A percentile compares a stretch with the other conserved stretches of the same genome.
Evolutionary conservation across 2,888 invertebrate species (phyloP).

Genomic region (Elysia crispata): DNA sequence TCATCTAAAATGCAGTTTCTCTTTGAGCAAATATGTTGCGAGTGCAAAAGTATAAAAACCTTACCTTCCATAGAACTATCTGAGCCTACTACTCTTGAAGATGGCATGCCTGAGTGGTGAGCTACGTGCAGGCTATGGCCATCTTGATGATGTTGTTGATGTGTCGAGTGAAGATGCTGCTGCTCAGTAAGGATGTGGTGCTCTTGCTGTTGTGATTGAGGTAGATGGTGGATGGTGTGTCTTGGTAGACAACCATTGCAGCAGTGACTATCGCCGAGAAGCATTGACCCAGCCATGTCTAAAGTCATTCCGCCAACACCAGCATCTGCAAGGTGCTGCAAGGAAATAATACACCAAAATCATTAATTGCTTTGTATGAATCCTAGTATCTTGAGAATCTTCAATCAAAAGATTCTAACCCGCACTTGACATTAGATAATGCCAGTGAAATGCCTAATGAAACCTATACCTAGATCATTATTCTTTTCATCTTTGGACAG

Average conservation of each 20-base stretch:
- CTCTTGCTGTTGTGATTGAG: slow-evolving; percentile 43
- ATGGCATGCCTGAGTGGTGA: slow-evolving; percentile 34
- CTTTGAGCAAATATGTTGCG: no score
- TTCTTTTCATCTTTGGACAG: no score
- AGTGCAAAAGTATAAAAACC: no score
- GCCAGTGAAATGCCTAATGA: no score
- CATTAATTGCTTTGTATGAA: no score
- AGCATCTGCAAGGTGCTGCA: slow-evolving; percentile 40
- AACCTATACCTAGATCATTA: no score
- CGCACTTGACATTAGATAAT: no score
- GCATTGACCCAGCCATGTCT: slow-evolving; percentile 33
- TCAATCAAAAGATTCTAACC: no score
- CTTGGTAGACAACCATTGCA: slow-evolving; percentile 52
- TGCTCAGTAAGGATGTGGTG: slow-evolving; percentile 54
- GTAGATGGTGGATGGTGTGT: slow-evolving; percentile 45
- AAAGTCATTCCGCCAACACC: slow-evolving; percentile 18
- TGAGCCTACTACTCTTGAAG: slow-evolving; percentile 18
- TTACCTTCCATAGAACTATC: slow-evolving; percentile 49
- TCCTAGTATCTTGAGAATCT: no score
- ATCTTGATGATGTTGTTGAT: slow-evolving; percentile 45
- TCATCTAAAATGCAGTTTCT: no score
- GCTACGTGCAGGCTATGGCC: slow-evolving; percentile 29
- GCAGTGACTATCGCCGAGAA: slow-evolving; percentile 50
- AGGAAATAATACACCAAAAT: background rate
- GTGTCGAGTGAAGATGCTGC: slow-evolving; percentile 54